phyloP scores from a whole-genome alignment of 2,113 vertebrate genomes.

The Lepisosteus oculatus region DNA sequence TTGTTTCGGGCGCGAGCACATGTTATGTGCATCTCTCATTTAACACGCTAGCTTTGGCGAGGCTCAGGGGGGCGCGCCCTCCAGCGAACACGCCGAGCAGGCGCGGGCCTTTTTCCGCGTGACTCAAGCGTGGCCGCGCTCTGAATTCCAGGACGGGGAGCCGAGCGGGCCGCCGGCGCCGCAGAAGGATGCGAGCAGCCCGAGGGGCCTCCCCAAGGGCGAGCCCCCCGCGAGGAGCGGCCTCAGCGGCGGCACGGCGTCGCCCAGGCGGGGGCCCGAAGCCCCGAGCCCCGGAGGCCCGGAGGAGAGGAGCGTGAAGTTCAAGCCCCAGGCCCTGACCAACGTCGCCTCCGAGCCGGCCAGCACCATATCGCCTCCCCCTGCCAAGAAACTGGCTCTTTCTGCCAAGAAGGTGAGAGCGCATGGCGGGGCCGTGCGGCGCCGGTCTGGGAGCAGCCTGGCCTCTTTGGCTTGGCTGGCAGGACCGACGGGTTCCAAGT shows the following conservation, averaged over 20 bases:
- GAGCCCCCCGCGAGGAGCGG: conserved; percentile 43
- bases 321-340: conserved; percentile 54
- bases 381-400: conserved; percentile 79
- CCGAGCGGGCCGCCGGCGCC: accelerated
- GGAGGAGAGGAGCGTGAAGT: conserved; percentile 54
- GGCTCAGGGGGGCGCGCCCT: too few species aligned
- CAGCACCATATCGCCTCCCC: conserved; percentile 75
- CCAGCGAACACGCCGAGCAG: too few species aligned
- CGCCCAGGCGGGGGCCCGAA: conserved; percentile 49
- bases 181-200: conserved; percentile 22
- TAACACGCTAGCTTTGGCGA: too few species aligned
- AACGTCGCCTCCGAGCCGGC: conserved; percentile 47
- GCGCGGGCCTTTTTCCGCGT: neutral
- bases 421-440: neutral
- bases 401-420: conserved; percentile 84
- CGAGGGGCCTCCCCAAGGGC: conserved; percentile 58
- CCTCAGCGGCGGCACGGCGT: conserved; percentile 33
- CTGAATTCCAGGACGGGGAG: conserved; percentile 35
- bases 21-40: too few species aligned
- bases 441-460: neutral
- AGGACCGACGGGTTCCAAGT: too few species aligned
- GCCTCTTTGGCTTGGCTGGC: too few species aligned
- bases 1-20: too few species aligned
- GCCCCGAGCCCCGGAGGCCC: conserved; percentile 21
- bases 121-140: neutral